Percentiles rank a stretch among this genome's conserved stretches.
phyloP scores from a whole-genome alignment of 2,888 invertebrate genomes.

The Timema podura region DNA sequence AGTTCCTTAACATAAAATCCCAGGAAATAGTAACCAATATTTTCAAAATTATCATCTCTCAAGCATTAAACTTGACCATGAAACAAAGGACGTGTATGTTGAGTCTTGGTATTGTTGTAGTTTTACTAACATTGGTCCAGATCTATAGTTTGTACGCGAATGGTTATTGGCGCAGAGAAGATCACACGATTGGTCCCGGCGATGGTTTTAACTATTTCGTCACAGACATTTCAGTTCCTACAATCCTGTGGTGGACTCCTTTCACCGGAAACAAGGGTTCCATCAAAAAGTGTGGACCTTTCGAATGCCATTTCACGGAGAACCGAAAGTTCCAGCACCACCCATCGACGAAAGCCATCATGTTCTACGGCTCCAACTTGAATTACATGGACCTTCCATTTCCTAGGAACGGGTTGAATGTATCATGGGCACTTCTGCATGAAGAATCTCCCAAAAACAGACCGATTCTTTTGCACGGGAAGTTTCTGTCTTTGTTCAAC shows the following conservation, averaged over 20 bases:
- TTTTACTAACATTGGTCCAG: no score
- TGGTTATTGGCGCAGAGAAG: no score
- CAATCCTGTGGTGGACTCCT: slow-evolving; percentile 54
- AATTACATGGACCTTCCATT: slow-evolving; percentile 62
- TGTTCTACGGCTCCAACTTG: slow-evolving; percentile 75
- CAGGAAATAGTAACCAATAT: no score
- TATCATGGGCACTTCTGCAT: slow-evolving; percentile 73
- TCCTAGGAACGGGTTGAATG: slow-evolving; percentile 51
- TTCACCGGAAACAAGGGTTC: slow-evolving; percentile 44
- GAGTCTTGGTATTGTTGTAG: no score
- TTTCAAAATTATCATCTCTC: no score
- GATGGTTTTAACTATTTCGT: background rate
- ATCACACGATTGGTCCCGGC: no score
- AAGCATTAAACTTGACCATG: no score
- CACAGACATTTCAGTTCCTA: slow-evolving; percentile 36
- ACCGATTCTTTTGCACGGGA: slow-evolving; percentile 59
- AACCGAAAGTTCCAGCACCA: slow-evolving; percentile 43
- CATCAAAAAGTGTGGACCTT: slow-evolving; percentile 43
- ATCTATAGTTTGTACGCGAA: no score
- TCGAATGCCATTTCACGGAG: slow-evolving; percentile 49
- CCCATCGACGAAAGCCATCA: slow-evolving; percentile 48
- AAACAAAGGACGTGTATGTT: no score
- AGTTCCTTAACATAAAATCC: no score
- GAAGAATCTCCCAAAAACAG: slow-evolving; percentile 86
- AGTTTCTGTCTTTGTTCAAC: slow-evolving; percentile 66